Percentiles rank a stretch among this genome's conserved stretches.
phyloP scores from a whole-genome alignment of 2,888 invertebrate genomes.

The Pristionchus maxplancki region DNA sequence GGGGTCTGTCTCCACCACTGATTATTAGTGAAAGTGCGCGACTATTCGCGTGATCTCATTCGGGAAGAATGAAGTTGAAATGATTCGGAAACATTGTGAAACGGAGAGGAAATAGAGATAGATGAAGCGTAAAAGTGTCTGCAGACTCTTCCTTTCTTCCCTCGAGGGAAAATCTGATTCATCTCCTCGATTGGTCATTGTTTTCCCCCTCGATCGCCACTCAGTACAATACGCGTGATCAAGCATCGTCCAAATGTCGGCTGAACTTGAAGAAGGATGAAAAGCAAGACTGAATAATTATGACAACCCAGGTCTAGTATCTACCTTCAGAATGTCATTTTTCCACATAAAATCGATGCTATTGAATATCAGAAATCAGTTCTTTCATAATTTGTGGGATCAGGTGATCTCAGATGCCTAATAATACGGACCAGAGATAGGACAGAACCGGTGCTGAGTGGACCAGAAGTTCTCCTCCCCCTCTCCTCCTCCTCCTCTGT shows the following conservation, averaged over 20 bases:
- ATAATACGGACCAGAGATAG: background rate
- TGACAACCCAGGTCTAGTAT: too few relatives aligned
- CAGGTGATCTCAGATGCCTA: background rate
- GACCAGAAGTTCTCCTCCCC: constrained; percentile 12
- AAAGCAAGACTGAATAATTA: too few relatives aligned
- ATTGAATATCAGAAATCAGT: too few relatives aligned
- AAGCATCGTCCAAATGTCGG: background rate
- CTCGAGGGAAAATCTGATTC: constrained; percentile 23
- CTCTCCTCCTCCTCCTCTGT: background rate
- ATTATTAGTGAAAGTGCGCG: constrained; percentile 46
- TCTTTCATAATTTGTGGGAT: too few relatives aligned
- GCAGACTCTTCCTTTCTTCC: background rate
- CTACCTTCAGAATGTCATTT: too few relatives aligned
- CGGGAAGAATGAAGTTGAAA: background rate
- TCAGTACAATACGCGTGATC: background rate
- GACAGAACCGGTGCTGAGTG: background rate
- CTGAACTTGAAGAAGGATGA: background rate
- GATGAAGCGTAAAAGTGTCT: background rate
- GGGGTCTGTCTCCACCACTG: background rate
- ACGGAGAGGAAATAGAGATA: background rate
- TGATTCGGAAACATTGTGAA: background rate
- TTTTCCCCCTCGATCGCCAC: background rate
- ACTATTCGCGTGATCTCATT: constrained; percentile 13
- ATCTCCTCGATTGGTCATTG: constrained; percentile 10
- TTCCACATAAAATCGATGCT: too few relatives aligned